Conservation (phyloP, 2,113 vertebrate genomes). For the Sakesphorus luctuosus region DNA sequence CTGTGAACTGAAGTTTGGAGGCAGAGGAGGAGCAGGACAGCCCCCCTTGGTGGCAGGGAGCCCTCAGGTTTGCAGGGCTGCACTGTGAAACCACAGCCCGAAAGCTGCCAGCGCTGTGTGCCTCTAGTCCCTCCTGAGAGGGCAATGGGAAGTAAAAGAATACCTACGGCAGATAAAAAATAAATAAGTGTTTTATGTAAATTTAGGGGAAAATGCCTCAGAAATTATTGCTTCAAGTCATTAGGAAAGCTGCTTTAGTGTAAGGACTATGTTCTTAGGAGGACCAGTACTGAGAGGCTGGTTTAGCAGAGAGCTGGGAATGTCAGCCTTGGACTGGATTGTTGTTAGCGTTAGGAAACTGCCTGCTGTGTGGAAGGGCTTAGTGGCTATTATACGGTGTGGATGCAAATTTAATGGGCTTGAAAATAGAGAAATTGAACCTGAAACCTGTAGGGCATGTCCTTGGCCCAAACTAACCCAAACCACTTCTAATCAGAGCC, state of each 20-base stretch:
- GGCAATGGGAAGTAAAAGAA: neutral
- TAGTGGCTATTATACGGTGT: conserved; percentile 27
- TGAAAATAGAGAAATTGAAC: conserved; percentile 30
- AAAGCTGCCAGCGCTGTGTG: neutral
- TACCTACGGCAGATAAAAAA: neutral
- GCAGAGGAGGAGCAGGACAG: neutral
- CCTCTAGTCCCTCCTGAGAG: neutral
- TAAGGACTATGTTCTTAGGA: neutral
- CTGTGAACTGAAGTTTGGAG: neutral
- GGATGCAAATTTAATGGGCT: conserved; percentile 58
- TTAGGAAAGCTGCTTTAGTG: neutral
- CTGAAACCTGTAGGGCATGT: conserved; percentile 50
- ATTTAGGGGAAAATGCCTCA: neutral
- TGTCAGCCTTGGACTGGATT: conserved; percentile 18
- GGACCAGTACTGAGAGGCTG: neutral
- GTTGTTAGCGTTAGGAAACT: conserved; percentile 29
- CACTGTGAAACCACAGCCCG: neutral
- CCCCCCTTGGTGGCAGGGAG: neutral
- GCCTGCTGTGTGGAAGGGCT: conserved; percentile 36
- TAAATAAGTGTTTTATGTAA: neutral
- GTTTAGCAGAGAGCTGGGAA: neutral
- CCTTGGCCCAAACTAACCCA: conserved; percentile 25
- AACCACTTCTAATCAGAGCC: neutral
- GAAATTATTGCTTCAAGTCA: neutral
- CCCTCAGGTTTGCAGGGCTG: neutral